These are phyloP conservation scores for Telmatochromis brachygnathus DNA, from an alignment of 2,113 vertebrate genomes.

Conservation along the genomic window DNA sequence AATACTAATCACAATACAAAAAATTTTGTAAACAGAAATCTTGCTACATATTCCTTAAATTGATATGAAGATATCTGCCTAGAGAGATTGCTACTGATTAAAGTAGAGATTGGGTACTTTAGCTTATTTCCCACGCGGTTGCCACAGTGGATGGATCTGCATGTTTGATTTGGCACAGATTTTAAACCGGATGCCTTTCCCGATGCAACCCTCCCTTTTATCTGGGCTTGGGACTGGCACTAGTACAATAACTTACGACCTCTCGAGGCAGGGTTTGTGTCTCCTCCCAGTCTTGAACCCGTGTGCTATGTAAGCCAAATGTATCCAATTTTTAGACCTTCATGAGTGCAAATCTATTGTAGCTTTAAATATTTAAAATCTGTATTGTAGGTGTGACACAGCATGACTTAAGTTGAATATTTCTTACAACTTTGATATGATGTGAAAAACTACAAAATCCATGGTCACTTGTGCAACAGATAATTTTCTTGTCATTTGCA, in stretches of 20 bases:
- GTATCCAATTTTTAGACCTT: neutral
- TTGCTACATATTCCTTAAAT: neutral
- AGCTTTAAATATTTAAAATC: neutral
- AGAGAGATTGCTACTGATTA: neutral
- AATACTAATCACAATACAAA: rapidly evolving
- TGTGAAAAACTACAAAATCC: neutral
- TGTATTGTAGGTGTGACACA: neutral
- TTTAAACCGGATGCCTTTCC: neutral
- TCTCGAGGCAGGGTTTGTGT: neutral
- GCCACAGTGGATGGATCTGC: neutral
- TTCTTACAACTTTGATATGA: neutral
- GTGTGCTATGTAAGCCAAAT: rapidly evolving
- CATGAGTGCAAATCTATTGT: neutral
- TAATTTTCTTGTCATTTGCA: neutral
- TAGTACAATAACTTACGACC: neutral
- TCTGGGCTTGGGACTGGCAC: neutral
- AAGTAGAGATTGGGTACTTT: neutral
- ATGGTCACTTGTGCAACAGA: neutral
- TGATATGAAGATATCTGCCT: neutral
- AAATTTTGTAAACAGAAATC: neutral
- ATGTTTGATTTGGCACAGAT: neutral
- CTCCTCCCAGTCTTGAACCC: neutral
- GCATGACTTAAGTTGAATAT: neutral
- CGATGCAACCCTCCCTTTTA: neutral
- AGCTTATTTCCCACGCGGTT: rapidly evolving